Evolutionary conservation across 2,797 vertebrate genomes (phyloP), one percentile per base, ranked within the genome.

Genomic region (Ceryle rudis): DNA sequence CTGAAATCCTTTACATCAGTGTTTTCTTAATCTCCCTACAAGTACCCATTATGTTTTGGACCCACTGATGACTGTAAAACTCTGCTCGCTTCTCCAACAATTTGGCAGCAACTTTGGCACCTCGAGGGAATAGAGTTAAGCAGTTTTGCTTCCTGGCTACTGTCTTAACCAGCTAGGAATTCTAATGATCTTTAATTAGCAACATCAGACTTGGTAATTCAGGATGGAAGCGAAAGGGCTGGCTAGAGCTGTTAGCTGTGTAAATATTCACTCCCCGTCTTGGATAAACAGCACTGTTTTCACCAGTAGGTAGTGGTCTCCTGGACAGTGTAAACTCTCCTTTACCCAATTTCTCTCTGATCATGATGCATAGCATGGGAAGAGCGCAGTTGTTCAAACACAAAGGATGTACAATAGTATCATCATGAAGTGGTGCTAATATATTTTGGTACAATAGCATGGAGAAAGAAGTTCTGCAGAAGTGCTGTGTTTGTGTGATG

Each of bases 11-110:
- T 88, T 73, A 57, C 75, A 73, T 89, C 89, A 65, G 74, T 72
- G 54, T 90, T 94, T 75, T 84, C 49, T 84, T 89, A 90, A 87
- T 94, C 64, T 90, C 66, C 86, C 46, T 26, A 66, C 33, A 92
- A 89, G 35, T 20, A 51, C 55, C 58, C 71, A 84, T 83, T 92
- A 49, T 90, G 51, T 66, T 91, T 90, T 90, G 44, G 87, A 88
- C 65, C 16, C 52, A 9, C 10, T 49, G 41, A 37, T 78, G 88
- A 66, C 17, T 89, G 29, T 15, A 84, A 90, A 81, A 75, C n/a
- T 74, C 5, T 0, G 41, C 75, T 67, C 0, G 0, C 44, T 89
- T 86, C 86, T 81, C 37, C 65, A 74, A 4, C 46, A 67, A 81
- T 21, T 33, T 91, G 70, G 54, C 58, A 90, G 57, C n/a, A 51